Percentiles rank a stretch among this genome's conserved stretches.
Evolutionary conservation across 2,888 invertebrate species (phyloP).

Genomic region (Xanthorhoe spadicearia): DNA sequence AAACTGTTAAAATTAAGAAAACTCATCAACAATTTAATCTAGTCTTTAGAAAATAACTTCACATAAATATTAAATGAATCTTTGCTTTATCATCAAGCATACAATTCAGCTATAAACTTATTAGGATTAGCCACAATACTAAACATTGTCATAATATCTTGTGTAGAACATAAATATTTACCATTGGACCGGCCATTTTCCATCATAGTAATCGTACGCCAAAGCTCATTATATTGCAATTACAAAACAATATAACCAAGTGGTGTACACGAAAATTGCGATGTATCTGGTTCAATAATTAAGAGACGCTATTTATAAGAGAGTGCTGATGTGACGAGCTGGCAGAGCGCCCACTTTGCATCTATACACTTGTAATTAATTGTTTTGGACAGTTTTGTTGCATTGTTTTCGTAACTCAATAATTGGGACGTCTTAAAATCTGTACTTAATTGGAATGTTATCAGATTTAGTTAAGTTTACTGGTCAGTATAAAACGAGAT

Average conservation of each 20-base stretch:
- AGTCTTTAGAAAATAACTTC: too few species aligned
- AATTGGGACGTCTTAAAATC: conserved; percentile 8
- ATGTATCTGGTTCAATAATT: conserved; percentile 27
- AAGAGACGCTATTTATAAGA: conserved; percentile 28
- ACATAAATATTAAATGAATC: too few species aligned
- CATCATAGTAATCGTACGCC: conserved; percentile 4
- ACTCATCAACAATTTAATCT: too few species aligned
- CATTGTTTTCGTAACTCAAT: conserved; percentile 28
- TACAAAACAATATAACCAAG: background rate
- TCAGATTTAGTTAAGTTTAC: too few species aligned
- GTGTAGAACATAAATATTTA: conserved; percentile 8
- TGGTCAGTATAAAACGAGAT: too few species aligned
- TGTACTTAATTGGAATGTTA: background rate
- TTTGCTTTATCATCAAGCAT: too few species aligned
- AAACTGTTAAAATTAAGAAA: too few species aligned
- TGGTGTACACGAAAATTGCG: conserved; percentile 13
- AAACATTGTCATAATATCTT: background rate
- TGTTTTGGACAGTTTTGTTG: conserved; percentile 18
- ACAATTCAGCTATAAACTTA: too few species aligned
- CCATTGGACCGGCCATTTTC: conserved; percentile 15
- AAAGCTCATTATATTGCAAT: background rate
- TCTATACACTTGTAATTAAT: conserved; percentile 31
- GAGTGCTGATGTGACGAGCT: conserved; percentile 32
- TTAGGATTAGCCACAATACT: background rate
- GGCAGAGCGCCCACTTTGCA: conserved; percentile 33